These are phyloP conservation scores for Eugnorisma glareosa DNA, from an alignment of 2,888 invertebrate species.

Conservation along the genomic window DNA sequence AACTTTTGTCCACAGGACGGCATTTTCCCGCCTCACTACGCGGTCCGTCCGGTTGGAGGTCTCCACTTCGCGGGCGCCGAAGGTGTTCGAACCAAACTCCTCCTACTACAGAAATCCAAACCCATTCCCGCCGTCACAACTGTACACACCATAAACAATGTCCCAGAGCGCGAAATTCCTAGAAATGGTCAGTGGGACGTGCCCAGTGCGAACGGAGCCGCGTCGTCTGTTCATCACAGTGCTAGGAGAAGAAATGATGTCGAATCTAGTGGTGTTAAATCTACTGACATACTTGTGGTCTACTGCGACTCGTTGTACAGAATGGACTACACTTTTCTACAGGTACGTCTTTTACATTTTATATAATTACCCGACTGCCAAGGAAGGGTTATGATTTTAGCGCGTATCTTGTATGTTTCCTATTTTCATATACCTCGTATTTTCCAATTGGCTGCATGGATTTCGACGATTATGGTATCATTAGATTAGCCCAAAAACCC, in stretches of 20 bases:
- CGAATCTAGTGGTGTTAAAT: constrained; percentile 58
- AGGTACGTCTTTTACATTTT: constrained; percentile 83
- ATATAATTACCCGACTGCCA: no score
- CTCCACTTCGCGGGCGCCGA: constrained; percentile 87
- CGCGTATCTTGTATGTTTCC: no score
- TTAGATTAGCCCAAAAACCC: no score
- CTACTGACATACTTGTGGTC: constrained; percentile 87
- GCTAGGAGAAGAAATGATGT: constrained; percentile 42
- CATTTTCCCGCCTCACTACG: constrained; percentile 79
- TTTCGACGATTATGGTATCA: no score
- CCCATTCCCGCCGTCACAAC: constrained; percentile 35
- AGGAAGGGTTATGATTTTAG: no score
- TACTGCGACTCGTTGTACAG: constrained; percentile 91
- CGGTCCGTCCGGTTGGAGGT: constrained; percentile 83
- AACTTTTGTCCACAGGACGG: constrained; percentile 74
- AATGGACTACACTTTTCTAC: constrained; percentile 93
- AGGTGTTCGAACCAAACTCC: constrained; percentile 79
- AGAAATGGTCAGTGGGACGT: constrained; percentile 28
- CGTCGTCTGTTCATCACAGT: not conserved
- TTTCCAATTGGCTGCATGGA: no score
- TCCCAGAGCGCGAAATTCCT: constrained; percentile 65
- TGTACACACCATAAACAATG: constrained; percentile 68
- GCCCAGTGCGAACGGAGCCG: constrained; percentile 26
- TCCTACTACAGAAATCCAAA: constrained; percentile 69
- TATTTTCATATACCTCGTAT: no score